These are phyloP conservation scores for Willisornis vidua DNA, from an alignment of 2,113 vertebrate species.

Conservation along the genomic window DNA sequence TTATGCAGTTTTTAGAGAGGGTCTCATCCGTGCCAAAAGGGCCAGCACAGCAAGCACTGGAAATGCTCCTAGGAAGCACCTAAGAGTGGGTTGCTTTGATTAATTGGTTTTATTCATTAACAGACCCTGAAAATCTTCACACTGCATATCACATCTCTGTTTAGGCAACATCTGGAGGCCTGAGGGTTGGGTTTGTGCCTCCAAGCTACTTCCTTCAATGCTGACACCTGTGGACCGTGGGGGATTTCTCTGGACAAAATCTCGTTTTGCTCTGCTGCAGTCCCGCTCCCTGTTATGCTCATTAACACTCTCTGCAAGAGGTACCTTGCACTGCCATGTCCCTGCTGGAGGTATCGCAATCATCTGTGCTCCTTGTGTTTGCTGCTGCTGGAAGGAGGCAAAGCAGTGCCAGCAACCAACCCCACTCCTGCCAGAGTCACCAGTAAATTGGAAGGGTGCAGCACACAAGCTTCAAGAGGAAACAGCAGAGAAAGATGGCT, in stretches of 20 bases:
- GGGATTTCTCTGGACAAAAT: not conserved
- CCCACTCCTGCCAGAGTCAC: not conserved
- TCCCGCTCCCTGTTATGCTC: not conserved
- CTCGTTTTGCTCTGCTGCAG: not conserved
- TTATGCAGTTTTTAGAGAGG: not conserved
- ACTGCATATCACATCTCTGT: not conserved
- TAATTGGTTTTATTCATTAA: not conserved
- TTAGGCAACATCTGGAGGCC: not conserved
- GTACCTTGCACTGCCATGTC: not conserved
- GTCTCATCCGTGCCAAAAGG: not conserved
- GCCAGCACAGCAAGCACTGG: not conserved
- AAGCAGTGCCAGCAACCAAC: not conserved
- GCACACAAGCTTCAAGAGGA: not conserved
- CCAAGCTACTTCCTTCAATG: not conserved
- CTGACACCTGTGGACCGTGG: not conserved
- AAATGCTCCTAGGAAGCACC: not conserved
- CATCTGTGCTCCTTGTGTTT: not conserved
- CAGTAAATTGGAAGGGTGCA: not conserved
- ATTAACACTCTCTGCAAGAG: conserved; percentile 21
- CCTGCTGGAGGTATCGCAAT: not conserved
- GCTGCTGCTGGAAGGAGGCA: not conserved
- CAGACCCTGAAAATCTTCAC: not conserved
- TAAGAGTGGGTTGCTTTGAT: not conserved
- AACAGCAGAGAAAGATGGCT: not conserved
- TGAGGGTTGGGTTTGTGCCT: not conserved